Evolutionary conservation across 2,797 vertebrate genomes (phyloP).

Genomic region (Hypotaenidia okinawae): DNA sequence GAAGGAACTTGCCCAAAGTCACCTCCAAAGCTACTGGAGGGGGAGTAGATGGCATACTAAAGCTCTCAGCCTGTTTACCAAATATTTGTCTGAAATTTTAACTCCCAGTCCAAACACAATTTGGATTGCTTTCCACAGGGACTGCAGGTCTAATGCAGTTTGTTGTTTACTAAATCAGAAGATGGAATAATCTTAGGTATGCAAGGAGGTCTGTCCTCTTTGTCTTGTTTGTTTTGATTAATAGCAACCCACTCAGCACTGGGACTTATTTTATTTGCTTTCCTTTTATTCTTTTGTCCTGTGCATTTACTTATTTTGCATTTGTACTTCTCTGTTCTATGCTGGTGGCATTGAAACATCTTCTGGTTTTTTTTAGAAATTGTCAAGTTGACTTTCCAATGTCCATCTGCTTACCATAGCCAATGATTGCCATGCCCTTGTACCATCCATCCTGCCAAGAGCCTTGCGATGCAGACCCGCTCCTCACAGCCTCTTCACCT

Average conservation of each 20-base stretch:
- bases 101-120: conserved; percentile 11
- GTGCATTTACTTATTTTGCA: background rate
- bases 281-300: background rate
- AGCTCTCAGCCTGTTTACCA: background rate
- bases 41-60: background rate
- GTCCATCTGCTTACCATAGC: background rate
- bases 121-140: background rate
- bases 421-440: background rate
- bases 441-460: background rate
- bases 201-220: background rate
- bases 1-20: conserved; percentile 12
- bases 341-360: background rate
- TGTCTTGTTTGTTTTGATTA: conserved; percentile 38
- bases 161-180: conserved; percentile 28
- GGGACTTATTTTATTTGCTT: conserved; percentile 18
- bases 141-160: background rate
- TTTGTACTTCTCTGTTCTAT: background rate
- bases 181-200: background rate
- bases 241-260: background rate
- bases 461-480: background rate
- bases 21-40: background rate
- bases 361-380: background rate
- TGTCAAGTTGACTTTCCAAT: background rate
- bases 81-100: background rate
- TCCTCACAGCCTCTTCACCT: background rate